Conservation (phyloP, 1,140 invertebrate genomes). For the Drosophila subpulchrella region DNA sequence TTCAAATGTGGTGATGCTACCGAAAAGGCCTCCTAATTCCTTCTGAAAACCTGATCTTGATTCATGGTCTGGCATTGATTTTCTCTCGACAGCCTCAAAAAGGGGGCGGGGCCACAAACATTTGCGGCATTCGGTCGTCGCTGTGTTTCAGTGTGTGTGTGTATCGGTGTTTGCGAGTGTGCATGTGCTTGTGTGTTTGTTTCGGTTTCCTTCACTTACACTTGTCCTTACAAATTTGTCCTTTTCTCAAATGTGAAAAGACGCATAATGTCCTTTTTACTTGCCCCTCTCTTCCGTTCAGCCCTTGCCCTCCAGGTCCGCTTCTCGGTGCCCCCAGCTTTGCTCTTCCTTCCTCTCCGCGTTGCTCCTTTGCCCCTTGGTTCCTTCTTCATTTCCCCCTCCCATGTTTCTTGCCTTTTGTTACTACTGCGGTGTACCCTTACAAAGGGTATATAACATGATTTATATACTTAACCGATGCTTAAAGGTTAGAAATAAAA, state of each 20-base stretch:
- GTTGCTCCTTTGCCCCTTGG: slow-evolving; percentile 4
- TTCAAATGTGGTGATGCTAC: slow-evolving; percentile 11
- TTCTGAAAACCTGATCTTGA: slow-evolving; percentile 54
- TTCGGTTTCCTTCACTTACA: slow-evolving; percentile 77
- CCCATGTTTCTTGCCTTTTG: slow-evolving; percentile 21
- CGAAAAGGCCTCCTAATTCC: slow-evolving; percentile 23
- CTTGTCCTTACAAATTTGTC: slow-evolving; percentile 83
- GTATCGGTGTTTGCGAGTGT: slow-evolving; percentile 31
- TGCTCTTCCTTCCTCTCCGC: slow-evolving; percentile 29
- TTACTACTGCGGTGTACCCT: slow-evolving; percentile 25
- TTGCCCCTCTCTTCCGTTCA: slow-evolving; percentile 31
- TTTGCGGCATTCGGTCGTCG: slow-evolving; percentile 29
- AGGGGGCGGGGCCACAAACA: slow-evolving; percentile 38
- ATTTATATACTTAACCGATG: no score
- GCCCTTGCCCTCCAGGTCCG: slow-evolving; percentile 4
- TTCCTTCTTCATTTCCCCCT: slow-evolving; percentile 29
- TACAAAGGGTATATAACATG: background rate
- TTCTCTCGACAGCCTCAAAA: slow-evolving; percentile 64
- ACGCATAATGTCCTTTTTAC: slow-evolving; percentile 83
- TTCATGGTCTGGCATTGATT: slow-evolving; percentile 69
- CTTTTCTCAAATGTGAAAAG: slow-evolving; percentile 83
- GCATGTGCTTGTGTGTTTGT: slow-evolving; percentile 52
- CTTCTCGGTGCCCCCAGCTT: slow-evolving; percentile 18
- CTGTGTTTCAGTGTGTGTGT: slow-evolving; percentile 10
- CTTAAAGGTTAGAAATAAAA: no score